Evolutionary conservation across 92 coral and sea anemone genomes (phyloP), one percentile per base, ranked within the genome.

Genomic region (Galaxea fascicularis): DNA sequence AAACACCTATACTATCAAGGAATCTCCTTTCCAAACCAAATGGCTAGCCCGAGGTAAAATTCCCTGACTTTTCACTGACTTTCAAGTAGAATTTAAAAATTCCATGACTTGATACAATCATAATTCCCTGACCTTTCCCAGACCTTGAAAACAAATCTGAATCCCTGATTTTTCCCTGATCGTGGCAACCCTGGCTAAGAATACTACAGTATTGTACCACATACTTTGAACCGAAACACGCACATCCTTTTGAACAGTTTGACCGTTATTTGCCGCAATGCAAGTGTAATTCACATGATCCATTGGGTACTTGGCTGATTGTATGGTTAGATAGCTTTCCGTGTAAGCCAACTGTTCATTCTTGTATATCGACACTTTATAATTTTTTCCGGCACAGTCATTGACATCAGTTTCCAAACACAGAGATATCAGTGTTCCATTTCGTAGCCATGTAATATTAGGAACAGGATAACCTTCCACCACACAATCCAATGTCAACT

Each of bases 221-320:
- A 49, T 82, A 82, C 86, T 56, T 18, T 71, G 56, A 27, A 82
- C n/a, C 11, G 71, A 82, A 41, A 82, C 3, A 3, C 71, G 45
- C 59, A 82, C 49, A 59, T 25, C 44, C 41, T 71, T 58, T 44
- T 30, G 20, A 10, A 8, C 85, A 11, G 22, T 17, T 35, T 78
- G 53, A 14, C 73, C 62, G 86, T 88, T 93, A 20, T 45, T 73
- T 20, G 89, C 93, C 25, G n/a, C n/a, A n/a, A 82, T 78, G 73
- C 97, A 93, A 8, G 83, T 58, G 65, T 93, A 93, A 27, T 41
- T 87, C 4, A 94, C 97, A 49, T 76, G 39, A 31, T 89, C 90
- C 18, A 70, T 82, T 39, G 86, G 86, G 24, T 35, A 82, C 21
- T 26, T 16, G 31, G 86, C 71, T 10, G 17, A 39, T 4, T 14